A percentile compares a stretch with the other conserved stretches of the same genome.
Evolutionary conservation across 2,888 invertebrate genomes (phyloP).

Genomic region (Proisotoma minuta): DNA sequence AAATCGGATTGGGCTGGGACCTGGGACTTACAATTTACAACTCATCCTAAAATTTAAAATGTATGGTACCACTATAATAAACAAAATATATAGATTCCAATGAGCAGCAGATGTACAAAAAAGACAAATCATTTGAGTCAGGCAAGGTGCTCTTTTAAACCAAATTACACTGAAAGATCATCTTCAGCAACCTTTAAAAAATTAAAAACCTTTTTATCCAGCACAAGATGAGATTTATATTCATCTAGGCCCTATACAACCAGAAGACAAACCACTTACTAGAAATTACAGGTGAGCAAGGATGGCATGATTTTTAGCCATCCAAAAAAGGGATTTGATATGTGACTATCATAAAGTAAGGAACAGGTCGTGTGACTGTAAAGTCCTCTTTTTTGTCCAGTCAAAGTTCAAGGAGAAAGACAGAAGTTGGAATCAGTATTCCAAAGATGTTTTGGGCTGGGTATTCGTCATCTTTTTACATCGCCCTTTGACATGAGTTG

Average conservation of each 20-base stretch:
- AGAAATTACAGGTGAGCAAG: background rate
- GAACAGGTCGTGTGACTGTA: background rate
- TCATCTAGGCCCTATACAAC: background rate
- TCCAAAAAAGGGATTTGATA: background rate
- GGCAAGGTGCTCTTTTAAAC: background rate
- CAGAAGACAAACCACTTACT: background rate
- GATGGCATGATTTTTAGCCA: background rate
- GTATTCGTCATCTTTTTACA: background rate
- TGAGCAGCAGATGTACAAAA: background rate
- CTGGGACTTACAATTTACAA: too few relatives aligned
- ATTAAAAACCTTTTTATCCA: background rate
- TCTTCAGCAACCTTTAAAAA: background rate
- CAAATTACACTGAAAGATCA: background rate
- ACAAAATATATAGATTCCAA: background rate
- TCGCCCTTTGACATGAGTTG: too few relatives aligned
- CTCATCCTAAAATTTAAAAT: too few relatives aligned
- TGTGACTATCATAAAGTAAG: background rate
- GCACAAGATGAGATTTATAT: background rate
- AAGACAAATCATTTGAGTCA: slow-evolving; percentile 10
- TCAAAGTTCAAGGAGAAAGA: background rate
- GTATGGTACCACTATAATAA: background rate
- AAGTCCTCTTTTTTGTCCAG: background rate
- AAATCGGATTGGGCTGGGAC: too few relatives aligned
- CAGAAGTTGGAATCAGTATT: background rate
- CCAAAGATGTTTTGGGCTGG: background rate